Percentiles rank a stretch among this genome's conserved stretches.
Conservation (phyloP, 2,113 vertebrate species). For the Aldabrachelys gigantea region DNA sequence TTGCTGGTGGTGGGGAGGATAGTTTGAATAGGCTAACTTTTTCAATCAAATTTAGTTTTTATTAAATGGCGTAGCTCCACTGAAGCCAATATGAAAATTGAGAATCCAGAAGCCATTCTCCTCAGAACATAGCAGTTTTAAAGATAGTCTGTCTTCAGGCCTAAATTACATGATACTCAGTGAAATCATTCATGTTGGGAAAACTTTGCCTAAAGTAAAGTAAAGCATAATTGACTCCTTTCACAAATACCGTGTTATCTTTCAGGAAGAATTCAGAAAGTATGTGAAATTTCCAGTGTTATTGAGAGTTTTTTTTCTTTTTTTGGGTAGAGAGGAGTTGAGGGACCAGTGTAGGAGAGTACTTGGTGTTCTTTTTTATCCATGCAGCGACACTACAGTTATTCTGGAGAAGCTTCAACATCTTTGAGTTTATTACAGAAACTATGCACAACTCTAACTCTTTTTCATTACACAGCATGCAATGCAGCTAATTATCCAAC, state of each 20-base stretch:
- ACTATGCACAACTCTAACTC: background rate
- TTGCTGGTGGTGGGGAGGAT: rapidly evolving
- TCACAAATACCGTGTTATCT: background rate
- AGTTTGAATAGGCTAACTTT: background rate
- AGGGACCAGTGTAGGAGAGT: background rate
- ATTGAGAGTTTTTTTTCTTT: background rate
- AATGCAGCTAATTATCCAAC: background rate
- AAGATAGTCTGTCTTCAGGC: background rate
- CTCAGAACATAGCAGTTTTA: background rate
- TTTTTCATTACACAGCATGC: constrained; percentile 17
- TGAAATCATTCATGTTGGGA: background rate
- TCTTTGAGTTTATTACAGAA: background rate
- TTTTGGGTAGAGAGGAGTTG: rapidly evolving
- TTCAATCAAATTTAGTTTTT: no score
- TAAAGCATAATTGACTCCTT: background rate
- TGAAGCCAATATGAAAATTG: background rate
- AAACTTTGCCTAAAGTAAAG: background rate
- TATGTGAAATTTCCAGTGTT: background rate
- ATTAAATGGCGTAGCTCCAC: background rate
- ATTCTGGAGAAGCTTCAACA: background rate
- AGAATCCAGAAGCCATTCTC: background rate
- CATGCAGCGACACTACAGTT: background rate
- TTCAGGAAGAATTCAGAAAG: background rate
- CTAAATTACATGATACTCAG: background rate
- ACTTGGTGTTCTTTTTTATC: background rate